Base-by-base conservation (phyloP, 53 echinoderm and acorn worm genomes). In the Paelopatides confundens region DNA sequence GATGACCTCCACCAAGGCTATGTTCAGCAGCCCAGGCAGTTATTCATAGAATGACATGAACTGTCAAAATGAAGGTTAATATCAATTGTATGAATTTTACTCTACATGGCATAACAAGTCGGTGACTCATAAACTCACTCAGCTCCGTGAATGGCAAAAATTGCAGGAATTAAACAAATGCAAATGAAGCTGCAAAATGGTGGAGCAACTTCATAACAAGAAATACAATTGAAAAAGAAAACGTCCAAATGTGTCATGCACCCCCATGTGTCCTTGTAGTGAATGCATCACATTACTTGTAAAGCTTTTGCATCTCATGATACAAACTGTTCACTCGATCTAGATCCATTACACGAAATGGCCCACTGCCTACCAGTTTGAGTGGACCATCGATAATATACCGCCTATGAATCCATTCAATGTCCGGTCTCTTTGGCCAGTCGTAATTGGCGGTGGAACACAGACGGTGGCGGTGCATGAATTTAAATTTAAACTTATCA, bases 371-470 rank as follows among this genome's bases (percentile, higher is more conserved):
- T 3, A 43, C 5, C 43, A 43, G 69, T 69, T 69, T 69, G 38
- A 69, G 69, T 26, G 69, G 69, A 69, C 69, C 69, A 69, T 69
- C 69, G 69, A 69, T 69, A 69, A 69, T 69, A 69, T 33, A 69
- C 30, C 69, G 34, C 69, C 34, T 69, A 69, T 69, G 69, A 69
- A 69, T 69, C 69, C 69, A 69, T 69, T 69, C 37, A 69, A 36
- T 69, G 69, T 69, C 69, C 69, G 69, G 69, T 69, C 34, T 69
- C 30, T 11, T 69, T 69, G 69, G 69, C 69, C 69, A 69, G 69
- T 69, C 69, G 34, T 33, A 69, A 69, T 69, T 34, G 11, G 69
- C 69, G 69, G 6, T 35, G 13, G 69, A 69, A 69, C 34, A 69
- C 3, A 27, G 69, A 69, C 34, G 69, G 69, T 69, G 69, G 30